These are phyloP conservation scores for Trachymyrmex cornetzi DNA, from an alignment of 1,140 invertebrate species.

Conservation along the genomic window DNA sequence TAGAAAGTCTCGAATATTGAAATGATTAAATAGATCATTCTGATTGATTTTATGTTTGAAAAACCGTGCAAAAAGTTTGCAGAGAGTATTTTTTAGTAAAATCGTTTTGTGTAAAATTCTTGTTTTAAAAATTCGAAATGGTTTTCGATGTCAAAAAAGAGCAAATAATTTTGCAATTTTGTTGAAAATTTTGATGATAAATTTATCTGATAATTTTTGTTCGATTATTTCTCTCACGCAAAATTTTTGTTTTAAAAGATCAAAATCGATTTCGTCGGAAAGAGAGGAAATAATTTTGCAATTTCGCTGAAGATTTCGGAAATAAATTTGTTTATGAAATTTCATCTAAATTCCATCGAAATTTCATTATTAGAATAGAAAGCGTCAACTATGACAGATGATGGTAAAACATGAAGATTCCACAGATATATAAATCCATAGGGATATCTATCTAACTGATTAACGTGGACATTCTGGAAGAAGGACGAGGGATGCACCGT, in stretches of 20 bases:
- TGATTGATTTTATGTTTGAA: not conserved
- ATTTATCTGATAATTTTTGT: not conserved
- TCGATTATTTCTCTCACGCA: not conserved
- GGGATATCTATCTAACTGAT: not conserved
- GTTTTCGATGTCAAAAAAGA: not conserved
- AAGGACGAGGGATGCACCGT: constrained; percentile 48
- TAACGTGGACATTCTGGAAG: not conserved
- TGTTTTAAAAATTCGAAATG: not conserved
- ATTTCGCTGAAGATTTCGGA: not conserved
- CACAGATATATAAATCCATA: not conserved
- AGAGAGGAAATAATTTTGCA: not conserved
- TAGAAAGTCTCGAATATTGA: not conserved
- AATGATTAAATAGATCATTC: not conserved
- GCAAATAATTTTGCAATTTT: not conserved
- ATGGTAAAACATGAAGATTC: not conserved
- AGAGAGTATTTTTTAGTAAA: not conserved
- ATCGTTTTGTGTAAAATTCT: not conserved
- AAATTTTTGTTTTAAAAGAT: not conserved
- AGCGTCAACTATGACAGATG: not conserved
- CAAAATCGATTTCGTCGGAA: not conserved
- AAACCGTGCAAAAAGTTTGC: not conserved
- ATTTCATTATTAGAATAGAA: too few relatives aligned
- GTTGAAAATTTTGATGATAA: not conserved
- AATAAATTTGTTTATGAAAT: not conserved
- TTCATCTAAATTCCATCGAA: not conserved